These are phyloP conservation scores for Pipa parva DNA, from an alignment of 2,113 vertebrate genomes.

Conservation along the genomic window DNA sequence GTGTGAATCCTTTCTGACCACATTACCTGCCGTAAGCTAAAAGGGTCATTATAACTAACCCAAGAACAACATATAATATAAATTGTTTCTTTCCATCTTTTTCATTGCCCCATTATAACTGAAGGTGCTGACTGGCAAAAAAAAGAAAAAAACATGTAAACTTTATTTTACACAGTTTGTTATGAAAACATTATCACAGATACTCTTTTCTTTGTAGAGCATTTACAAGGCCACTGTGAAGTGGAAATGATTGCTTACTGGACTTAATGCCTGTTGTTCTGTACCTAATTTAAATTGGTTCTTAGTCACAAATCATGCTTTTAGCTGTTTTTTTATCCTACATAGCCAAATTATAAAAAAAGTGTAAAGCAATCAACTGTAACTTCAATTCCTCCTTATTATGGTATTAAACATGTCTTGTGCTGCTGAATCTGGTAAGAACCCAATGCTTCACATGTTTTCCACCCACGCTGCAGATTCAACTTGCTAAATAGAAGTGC, in stretches of 20 bases:
- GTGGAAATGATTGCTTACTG: constrained; percentile 40
- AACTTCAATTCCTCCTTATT: constrained; percentile 34
- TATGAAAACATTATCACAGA: no score
- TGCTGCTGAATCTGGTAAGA: constrained; percentile 33
- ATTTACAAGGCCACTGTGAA: constrained; percentile 35
- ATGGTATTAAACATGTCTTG: constrained; percentile 36
- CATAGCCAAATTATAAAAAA: constrained; percentile 38
- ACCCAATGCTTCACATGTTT: constrained; percentile 31
- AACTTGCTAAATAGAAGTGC: no score
- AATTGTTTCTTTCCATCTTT: no score
- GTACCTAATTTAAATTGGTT: constrained; percentile 41
- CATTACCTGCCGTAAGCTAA: no score
- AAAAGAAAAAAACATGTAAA: no score
- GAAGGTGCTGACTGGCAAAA: not conserved
- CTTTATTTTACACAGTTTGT: no score
- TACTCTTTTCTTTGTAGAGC: constrained; percentile 19
- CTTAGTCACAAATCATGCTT: constrained; percentile 37
- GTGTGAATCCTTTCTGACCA: no score
- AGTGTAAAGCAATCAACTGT: constrained; percentile 30
- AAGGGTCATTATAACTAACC: no score
- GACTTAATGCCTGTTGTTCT: constrained; percentile 39
- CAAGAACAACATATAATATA: no score
- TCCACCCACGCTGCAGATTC: no score
- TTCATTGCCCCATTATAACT: no score
- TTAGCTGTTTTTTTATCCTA: constrained; percentile 36